Percentiles rank a stretch among this genome's conserved stretches.
Conservation (phyloP, 2,113 vertebrate species). For the Mormoops blainvillei region DNA sequence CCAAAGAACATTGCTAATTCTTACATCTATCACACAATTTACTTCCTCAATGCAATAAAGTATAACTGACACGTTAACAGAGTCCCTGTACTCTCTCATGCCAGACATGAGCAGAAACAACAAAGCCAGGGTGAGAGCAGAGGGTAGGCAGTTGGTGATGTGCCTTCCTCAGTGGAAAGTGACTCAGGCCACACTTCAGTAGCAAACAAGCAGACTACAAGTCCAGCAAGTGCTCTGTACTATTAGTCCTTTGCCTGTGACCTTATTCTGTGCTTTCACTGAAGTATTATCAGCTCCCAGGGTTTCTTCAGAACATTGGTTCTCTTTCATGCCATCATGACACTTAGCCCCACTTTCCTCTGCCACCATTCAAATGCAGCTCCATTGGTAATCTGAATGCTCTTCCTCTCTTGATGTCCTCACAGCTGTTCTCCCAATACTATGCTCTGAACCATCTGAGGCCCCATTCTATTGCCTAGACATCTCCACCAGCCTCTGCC, state of each 20-base stretch:
- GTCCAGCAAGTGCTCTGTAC: neutral
- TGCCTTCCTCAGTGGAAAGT: neutral
- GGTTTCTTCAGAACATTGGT: neutral
- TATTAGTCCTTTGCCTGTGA: neutral
- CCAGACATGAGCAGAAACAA: neutral
- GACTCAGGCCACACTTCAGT: no score
- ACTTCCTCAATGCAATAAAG: neutral
- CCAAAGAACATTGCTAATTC: neutral
- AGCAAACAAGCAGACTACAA: neutral
- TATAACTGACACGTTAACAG: accelerated
- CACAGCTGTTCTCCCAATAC: neutral
- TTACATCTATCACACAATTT: neutral
- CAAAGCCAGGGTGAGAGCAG: neutral
- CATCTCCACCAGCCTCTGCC: neutral
- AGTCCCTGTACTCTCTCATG: neutral
- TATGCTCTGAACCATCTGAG: neutral
- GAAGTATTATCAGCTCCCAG: neutral
- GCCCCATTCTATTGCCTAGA: neutral
- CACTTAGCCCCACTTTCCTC: neutral
- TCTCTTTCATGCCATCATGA: neutral
- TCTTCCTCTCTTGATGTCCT: neutral
- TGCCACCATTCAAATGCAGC: neutral
- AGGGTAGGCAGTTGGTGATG: neutral
- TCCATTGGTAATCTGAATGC: neutral
- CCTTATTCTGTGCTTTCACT: neutral